Percentiles rank a stretch among this genome's conserved stretches.
phyloP scores from a whole-genome alignment of 2,113 vertebrate species.

The Pelobates fuscus region DNA sequence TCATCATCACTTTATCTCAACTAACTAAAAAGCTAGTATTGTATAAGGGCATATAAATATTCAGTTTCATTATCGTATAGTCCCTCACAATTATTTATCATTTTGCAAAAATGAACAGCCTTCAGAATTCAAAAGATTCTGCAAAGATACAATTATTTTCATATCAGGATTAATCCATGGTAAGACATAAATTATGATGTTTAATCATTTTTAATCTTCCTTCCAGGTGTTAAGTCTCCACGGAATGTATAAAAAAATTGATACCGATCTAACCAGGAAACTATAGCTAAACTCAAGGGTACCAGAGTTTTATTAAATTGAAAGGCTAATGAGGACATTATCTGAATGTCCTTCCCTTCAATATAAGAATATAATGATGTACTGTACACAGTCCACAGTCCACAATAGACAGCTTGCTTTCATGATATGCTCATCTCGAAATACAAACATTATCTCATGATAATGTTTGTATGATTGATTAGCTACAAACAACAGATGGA shows the following conservation, averaged over 20 bases:
- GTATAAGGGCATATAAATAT: no score
- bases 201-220: background rate
- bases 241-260: background rate
- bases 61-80: no score
- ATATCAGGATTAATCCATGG: background rate
- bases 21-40: no score
- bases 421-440: no score
- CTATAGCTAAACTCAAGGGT: background rate
- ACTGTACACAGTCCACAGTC: background rate
- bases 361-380: background rate
- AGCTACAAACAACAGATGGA: no score
- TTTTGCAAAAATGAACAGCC: no score
- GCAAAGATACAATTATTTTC: background rate
- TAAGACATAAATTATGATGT: background rate
- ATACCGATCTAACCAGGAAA: background rate
- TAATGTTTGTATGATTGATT: no score
- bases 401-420: no score
- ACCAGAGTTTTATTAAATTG: background rate
- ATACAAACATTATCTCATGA: no score
- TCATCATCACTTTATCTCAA: no score
- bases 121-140: background rate
- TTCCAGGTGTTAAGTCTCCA: background rate
- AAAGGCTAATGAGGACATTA: background rate
- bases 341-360: background rate
- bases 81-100: no score